Base-by-base conservation (phyloP, 2,113 vertebrate species). In the human (Homo sapiens) region DNA sequence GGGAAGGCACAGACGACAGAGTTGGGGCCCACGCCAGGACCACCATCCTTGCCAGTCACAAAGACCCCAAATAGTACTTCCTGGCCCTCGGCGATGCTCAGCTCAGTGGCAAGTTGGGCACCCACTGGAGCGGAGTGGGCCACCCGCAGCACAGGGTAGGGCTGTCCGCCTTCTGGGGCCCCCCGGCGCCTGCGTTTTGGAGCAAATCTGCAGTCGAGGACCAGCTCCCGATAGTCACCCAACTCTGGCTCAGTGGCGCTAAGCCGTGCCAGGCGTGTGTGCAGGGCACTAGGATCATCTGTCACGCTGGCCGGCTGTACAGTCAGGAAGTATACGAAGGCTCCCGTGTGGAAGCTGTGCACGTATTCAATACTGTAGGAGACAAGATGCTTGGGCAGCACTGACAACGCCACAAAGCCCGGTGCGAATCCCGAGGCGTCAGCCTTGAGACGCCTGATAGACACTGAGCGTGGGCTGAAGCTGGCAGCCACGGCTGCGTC, bases 1-100 rank as follows among this genome's bases (percentile, higher is more conserved):
- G 99, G 99, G 92, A 99, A 99, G 87, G 99, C 99, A 0, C 99
- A 99, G 76, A 99, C 98, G 0, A 99, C 99, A 0, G 99, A 99
- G 92, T 98, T 97, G 2, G 98, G 97, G 66, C 66, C 98, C 0
- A 98, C 98, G 52, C 91, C 88, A 0, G 97, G 87, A 10, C 98
- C 97, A 79, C 99, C 98, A 0, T 61, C 43, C 8, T 66, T 89
- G 2, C 98, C 99, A 55, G 99, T 97, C 0, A 98, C 98, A 0
- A 99, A 99, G 82, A 99, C 99, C 0, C 99, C 99, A 0, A 99
- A 99, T 0, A 99, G 98, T 92, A 99, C 99, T 2, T 95, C 98
- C 64, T 99, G 99, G 0, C 98, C 98, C 89, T 98, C 89, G 0
- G 98, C 94, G 0, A 99, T 98, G 55, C 98, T 98, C 0, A 99